Conservation (phyloP, 2,888 invertebrate genomes). For the Orchesella flavescens region DNA sequence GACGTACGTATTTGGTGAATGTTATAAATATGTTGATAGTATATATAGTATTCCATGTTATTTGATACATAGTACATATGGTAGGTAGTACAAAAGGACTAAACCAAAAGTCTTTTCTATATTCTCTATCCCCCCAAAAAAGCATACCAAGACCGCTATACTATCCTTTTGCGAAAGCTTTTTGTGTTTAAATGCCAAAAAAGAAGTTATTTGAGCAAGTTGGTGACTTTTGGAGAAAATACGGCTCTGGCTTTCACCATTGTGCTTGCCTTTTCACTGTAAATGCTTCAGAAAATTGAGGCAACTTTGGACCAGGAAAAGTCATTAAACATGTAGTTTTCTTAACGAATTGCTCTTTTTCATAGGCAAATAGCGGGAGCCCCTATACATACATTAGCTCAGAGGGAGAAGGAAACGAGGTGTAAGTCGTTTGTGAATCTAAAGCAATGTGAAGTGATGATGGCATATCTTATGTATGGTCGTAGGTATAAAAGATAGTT, state of each 20-base stretch:
- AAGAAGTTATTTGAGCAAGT: neutral
- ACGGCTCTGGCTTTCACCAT: neutral
- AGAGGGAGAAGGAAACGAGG: neutral
- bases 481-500: neutral
- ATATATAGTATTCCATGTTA: neutral
- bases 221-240: neutral
- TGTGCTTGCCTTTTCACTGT: conserved; percentile 5
- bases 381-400: no score
- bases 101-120: neutral
- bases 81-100: neutral
- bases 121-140: neutral
- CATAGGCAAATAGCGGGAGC: neutral
- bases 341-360: conserved; percentile 30
- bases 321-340: conserved; percentile 16
- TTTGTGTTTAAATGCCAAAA: conserved; percentile 1
- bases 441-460: no score
- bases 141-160: no score
- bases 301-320: conserved; percentile 13
- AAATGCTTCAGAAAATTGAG: conserved; percentile 21
- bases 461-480: neutral
- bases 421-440: no score
- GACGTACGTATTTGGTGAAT: neutral
- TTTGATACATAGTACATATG: neutral
- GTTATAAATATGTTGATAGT: neutral
- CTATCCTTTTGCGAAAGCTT: no score